These are phyloP conservation scores for Forficula auricularia DNA, from an alignment of 1,140 invertebrate genomes.

Conservation along the genomic window DNA sequence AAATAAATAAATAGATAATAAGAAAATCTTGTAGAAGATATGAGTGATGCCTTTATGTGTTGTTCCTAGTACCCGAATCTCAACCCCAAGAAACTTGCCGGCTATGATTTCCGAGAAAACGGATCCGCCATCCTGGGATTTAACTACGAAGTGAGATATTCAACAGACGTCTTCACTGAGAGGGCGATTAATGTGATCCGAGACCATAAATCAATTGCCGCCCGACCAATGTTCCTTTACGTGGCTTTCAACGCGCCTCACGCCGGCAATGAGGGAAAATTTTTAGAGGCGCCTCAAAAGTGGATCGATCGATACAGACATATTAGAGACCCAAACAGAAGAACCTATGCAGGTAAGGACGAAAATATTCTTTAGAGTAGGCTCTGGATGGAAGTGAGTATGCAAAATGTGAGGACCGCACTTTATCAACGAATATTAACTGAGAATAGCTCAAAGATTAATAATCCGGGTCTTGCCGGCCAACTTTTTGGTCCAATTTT, in stretches of 20 bases:
- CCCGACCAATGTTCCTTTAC: constrained; percentile 47
- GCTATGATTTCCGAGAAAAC: constrained; percentile 23
- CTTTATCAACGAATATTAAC: too few species aligned
- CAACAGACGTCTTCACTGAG: constrained; percentile 48
- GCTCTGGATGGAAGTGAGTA: too few species aligned
- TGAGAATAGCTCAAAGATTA: too few species aligned
- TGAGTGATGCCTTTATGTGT: too few species aligned
- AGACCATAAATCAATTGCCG: constrained; percentile 29
- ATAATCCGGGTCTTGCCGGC: too few species aligned
- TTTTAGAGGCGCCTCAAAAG: constrained; percentile 40
- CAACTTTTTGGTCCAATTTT: too few species aligned
- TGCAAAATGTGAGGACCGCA: too few species aligned
- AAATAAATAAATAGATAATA: too few species aligned
- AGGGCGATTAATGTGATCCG: constrained; percentile 39
- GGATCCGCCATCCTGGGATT: constrained; percentile 31
- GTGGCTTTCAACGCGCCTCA: constrained; percentile 48
- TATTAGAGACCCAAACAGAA: constrained; percentile 42
- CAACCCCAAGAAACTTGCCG: constrained; percentile 10
- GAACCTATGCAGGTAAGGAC: constrained; percentile 42
- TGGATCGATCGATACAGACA: constrained; percentile 41
- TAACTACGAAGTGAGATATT: constrained; percentile 41
- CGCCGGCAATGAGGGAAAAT: constrained; percentile 35
- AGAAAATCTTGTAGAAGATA: too few species aligned
- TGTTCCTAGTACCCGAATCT: too few species aligned
- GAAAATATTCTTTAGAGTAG: too few species aligned